Percentiles rank a stretch among this genome's conserved stretches.
Evolutionary conservation across 2,113 vertebrate species (phyloP).

Genomic region (Rhynchopsitta pachyrhyncha): DNA sequence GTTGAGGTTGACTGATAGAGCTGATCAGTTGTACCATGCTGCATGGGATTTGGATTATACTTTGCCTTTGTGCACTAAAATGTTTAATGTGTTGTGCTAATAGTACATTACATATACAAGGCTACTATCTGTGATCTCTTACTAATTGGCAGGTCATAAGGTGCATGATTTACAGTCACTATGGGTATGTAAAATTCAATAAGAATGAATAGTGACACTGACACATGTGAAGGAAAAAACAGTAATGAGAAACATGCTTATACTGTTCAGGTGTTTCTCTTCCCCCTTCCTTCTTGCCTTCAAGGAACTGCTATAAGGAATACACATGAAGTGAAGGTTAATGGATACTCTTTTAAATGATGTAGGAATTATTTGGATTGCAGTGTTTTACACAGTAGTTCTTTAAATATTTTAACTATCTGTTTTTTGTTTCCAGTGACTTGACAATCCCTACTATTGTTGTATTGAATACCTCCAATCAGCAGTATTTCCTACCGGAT

Average conservation of each 20-base stretch:
- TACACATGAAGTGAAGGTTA: neutral
- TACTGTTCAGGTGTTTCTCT: neutral
- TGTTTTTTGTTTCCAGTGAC: constrained; percentile 79
- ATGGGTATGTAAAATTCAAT: neutral
- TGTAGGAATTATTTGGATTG: neutral
- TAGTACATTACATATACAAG: neutral
- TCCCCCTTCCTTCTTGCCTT: neutral
- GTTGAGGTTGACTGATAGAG: neutral
- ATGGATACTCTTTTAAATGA: neutral
- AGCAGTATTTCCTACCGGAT: constrained; percentile 92
- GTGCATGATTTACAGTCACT: neutral
- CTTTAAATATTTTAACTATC: neutral
- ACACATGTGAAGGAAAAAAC: neutral
- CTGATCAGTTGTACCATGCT: neutral
- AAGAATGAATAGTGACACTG: neutral
- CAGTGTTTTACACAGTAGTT: neutral
- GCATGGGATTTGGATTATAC: neutral
- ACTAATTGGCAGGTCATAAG: neutral
- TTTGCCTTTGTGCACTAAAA: neutral
- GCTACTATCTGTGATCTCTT: neutral
- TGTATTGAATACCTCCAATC: constrained; percentile 95
- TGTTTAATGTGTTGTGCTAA: neutral
- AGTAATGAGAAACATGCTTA: neutral
- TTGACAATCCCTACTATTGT: constrained; percentile 89
- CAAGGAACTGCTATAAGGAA: neutral